phyloP scores from a whole-genome alignment of 2,113 vertebrate species.

The Gallinago media region DNA sequence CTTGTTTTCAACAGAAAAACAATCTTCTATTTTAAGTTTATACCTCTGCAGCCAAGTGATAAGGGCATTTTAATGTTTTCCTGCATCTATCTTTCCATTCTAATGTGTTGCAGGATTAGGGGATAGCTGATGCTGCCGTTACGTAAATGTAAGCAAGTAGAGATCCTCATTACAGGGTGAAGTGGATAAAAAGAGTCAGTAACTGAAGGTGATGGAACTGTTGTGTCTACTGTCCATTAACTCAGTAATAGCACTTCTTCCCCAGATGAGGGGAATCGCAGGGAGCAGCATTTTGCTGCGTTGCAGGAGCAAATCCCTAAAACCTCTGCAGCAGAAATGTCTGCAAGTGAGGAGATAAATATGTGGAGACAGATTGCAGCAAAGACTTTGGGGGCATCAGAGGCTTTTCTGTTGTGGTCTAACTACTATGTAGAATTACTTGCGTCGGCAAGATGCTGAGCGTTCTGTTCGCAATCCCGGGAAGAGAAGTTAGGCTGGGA shows the following conservation, averaged over 20 bases:
- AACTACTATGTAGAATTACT: not conserved
- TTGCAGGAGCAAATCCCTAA: slow-evolving; percentile 63
- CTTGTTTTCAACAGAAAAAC: slow-evolving; percentile 55
- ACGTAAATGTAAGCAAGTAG: slow-evolving; percentile 44
- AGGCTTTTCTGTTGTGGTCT: slow-evolving; percentile 9
- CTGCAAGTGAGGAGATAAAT: slow-evolving; percentile 61
- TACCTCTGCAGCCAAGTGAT: slow-evolving; percentile 61
- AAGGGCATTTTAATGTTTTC: slow-evolving; percentile 60
- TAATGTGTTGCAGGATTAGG: slow-evolving; percentile 55
- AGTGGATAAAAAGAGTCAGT: slow-evolving; percentile 69
- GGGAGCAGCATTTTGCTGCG: slow-evolving; percentile 57
- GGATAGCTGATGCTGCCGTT: slow-evolving; percentile 50
- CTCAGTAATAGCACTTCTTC: slow-evolving; percentile 39
- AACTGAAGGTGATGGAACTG: slow-evolving; percentile 56
- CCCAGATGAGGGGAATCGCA: slow-evolving; percentile 1
- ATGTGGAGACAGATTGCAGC: slow-evolving; percentile 31
- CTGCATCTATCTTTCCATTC: slow-evolving; percentile 57
- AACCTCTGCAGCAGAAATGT: slow-evolving; percentile 48
- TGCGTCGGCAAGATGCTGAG: not conserved
- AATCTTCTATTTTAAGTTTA: slow-evolving; percentile 46
- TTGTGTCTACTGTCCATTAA: slow-evolving; percentile 63
- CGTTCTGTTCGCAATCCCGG: not conserved
- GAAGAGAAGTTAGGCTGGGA: not conserved
- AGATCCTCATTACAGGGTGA: slow-evolving; percentile 58
- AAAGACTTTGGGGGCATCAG: slow-evolving; percentile 2